These are phyloP conservation scores for Sciurus niger DNA, from an alignment of 2,113 vertebrate species.

Conservation along the genomic window DNA sequence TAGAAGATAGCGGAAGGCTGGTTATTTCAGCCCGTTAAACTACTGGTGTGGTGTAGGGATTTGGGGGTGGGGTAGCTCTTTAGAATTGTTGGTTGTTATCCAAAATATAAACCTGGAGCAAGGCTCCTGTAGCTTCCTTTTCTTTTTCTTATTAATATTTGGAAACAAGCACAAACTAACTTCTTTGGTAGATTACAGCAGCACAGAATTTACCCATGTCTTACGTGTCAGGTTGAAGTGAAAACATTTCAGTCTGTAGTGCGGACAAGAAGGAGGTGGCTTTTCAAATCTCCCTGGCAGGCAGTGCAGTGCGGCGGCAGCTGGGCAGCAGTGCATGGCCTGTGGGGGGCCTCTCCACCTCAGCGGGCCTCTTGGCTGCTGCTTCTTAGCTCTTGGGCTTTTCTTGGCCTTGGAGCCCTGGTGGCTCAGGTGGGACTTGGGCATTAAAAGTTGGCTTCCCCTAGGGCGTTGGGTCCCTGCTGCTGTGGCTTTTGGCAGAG, in stretches of 20 bases:
- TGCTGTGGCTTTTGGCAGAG: too few species aligned
- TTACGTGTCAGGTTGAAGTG: background rate
- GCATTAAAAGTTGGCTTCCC: background rate
- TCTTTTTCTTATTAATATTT: background rate
- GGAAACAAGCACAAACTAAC: background rate
- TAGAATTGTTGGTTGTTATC: background rate
- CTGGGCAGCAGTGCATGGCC: too few species aligned
- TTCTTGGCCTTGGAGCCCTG: background rate
- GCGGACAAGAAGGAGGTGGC: background rate
- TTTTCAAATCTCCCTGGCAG: background rate
- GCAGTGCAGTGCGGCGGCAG: background rate
- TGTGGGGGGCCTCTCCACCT: background rate
- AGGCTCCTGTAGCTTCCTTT: fast-evolving
- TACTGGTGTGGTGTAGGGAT: background rate
- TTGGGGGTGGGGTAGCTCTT: background rate
- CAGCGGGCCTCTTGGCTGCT: background rate
- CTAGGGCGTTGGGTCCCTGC: too few species aligned
- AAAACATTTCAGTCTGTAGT: background rate
- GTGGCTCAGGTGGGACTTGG: background rate
- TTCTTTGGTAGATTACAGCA: background rate
- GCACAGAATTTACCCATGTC: background rate
- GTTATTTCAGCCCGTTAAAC: background rate
- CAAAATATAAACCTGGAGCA: background rate
- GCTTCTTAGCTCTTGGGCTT: background rate
- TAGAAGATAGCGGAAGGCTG: background rate